Conservation (phyloP, 2,113 vertebrate genomes). For the Saimiri boliviensis region DNA sequence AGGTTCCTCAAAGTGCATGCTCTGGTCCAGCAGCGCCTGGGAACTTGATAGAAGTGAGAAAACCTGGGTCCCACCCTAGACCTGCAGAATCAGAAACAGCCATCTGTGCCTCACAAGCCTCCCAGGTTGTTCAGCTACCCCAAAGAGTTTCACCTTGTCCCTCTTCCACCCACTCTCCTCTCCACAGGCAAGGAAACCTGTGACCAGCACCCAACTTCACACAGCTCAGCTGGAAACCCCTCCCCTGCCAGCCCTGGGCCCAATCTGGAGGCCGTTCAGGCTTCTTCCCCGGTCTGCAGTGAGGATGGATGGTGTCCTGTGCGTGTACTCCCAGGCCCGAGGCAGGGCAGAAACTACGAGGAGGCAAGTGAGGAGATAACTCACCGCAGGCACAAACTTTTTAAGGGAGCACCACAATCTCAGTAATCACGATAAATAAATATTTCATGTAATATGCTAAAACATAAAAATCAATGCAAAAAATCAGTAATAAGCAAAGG, state of each 20-base stretch:
- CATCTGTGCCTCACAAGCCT: neutral
- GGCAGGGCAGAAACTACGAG: neutral
- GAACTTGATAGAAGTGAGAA: neutral
- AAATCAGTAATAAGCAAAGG: neutral
- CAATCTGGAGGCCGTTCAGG: neutral
- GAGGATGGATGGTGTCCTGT: neutral
- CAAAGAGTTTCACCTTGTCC: too few relatives aligned
- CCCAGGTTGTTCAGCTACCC: neutral
- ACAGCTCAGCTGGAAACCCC: neutral
- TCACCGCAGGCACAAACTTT: too few relatives aligned
- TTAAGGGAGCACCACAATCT: neutral
- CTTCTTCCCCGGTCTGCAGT: neutral
- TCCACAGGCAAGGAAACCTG: neutral
- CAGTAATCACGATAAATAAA: neutral
- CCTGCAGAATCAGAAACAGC: neutral
- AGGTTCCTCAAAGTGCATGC: neutral
- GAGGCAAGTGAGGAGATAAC: neutral
- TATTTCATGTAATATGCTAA: neutral
- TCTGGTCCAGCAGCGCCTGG: too few relatives aligned
- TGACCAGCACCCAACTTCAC: fast-evolving
- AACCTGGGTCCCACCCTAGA: neutral
- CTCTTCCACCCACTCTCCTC: neutral
- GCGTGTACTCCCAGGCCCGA: neutral
- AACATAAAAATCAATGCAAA: neutral
- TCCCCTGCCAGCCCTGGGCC: neutral